Conservation (phyloP, 2,113 vertebrate genomes). For the Malaclemys terrapin region DNA sequence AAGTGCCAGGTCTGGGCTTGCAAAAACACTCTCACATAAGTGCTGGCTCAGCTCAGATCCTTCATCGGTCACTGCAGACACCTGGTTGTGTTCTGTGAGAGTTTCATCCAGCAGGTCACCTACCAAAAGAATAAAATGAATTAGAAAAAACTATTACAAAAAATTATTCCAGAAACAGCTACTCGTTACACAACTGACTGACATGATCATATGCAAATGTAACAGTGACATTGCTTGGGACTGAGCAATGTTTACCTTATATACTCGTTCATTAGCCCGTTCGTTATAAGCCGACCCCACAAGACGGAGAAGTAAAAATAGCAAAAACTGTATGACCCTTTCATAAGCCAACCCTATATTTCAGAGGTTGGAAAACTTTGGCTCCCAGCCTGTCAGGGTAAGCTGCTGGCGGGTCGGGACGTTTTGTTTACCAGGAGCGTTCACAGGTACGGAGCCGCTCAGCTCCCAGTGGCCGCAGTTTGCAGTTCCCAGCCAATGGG, state of each 20-base stretch:
- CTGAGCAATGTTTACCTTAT: not conserved
- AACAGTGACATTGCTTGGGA: not conserved
- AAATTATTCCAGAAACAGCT: not conserved
- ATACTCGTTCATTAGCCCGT: no score
- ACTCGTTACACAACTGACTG: not conserved
- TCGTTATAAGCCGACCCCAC: no score
- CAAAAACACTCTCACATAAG: conserved; percentile 91
- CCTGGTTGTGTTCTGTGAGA: conserved; percentile 65
- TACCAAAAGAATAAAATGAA: conserved; percentile 12
- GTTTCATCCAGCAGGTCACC: conserved; percentile 57
- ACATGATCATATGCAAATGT: not conserved
- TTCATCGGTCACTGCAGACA: conserved; percentile 75
- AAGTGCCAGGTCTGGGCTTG: conserved; percentile 81
- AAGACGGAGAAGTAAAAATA: no score
- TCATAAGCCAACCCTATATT: no score
- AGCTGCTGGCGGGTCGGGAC: no score
- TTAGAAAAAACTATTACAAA: not conserved
- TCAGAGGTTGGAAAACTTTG: no score
- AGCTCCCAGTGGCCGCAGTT: no score
- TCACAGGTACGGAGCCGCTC: no score
- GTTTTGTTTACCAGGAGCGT: no score
- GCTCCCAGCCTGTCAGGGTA: no score
- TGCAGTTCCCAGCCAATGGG: no score
- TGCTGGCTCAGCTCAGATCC: conserved; percentile 87
- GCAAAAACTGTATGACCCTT: no score